Conservation (phyloP, 2,888 invertebrate genomes). For the Neoscelio sp. region DNA sequence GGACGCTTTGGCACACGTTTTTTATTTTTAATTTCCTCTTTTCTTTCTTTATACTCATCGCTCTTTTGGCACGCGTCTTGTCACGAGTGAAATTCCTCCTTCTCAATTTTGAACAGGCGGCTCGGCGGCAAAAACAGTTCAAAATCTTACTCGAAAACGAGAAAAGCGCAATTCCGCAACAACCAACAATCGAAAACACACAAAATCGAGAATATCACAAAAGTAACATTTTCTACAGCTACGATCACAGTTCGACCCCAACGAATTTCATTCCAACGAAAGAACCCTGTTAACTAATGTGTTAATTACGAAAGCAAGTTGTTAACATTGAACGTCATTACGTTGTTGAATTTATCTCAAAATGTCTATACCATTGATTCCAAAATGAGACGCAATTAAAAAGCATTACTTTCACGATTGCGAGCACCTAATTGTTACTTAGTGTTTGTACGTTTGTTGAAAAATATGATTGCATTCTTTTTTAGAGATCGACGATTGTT, state of each 20-base stretch:
- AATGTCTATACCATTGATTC: constrained; percentile 16
- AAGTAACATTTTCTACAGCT: too few species aligned
- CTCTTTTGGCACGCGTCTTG: constrained; percentile 63
- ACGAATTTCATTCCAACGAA: too few species aligned
- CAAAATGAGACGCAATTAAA: constrained; percentile 2
- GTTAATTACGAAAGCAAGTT: constrained; percentile 65
- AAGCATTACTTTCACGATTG: constrained; percentile 33
- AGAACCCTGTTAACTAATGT: constrained; percentile 74
- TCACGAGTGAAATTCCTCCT: constrained; percentile 46
- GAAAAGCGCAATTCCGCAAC: too few species aligned
- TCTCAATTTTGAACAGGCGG: constrained; percentile 38
- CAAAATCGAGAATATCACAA: too few species aligned
- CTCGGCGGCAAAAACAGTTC: constrained; percentile 39
- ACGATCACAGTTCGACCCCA: too few species aligned
- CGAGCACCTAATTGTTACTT: constrained; percentile 42
- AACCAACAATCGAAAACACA: too few species aligned
- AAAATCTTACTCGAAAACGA: too few species aligned
- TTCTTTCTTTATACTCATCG: constrained; percentile 54
- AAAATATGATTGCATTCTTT: constrained; percentile 13
- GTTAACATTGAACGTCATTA: constrained; percentile 42
- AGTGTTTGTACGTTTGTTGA: constrained; percentile 48
- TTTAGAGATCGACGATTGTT: constrained; percentile 24
- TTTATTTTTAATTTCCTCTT: too few species aligned
- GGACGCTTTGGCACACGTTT: constrained; percentile 67
- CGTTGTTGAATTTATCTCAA: constrained; percentile 21